phyloP scores from a whole-genome alignment of 2,113 vertebrate species.

The Tylochromis polylepis region DNA sequence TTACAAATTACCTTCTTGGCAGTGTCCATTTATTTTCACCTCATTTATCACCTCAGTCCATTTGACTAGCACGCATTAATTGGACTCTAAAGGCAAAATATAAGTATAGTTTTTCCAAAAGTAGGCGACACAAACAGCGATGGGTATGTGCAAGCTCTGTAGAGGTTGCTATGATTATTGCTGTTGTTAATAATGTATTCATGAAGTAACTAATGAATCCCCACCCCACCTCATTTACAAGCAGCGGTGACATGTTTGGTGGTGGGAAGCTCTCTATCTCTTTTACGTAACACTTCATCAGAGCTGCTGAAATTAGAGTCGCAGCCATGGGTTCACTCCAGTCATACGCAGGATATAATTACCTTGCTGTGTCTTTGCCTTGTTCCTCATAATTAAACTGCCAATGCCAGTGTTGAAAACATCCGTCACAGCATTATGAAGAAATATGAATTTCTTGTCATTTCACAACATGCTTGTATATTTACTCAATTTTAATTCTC shows the following conservation, averaged over 20 bases:
- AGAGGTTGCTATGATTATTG: neutral
- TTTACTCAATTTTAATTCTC: neutral
- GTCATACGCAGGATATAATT: constrained; percentile 30
- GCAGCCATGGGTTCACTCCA: neutral
- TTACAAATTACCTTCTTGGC: constrained; percentile 1
- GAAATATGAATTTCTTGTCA: constrained; percentile 15
- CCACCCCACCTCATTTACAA: neutral
- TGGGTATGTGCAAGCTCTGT: neutral
- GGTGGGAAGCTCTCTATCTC: neutral
- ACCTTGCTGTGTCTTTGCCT: constrained; percentile 5
- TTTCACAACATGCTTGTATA: neutral
- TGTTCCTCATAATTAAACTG: constrained; percentile 51
- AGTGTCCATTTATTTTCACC: neutral
- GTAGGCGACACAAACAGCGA: neutral
- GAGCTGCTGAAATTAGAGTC: constrained; percentile 31
- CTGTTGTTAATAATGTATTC: constrained; percentile 32
- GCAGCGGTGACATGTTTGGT: neutral
- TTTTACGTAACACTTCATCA: constrained; percentile 43
- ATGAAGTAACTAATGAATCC: constrained; percentile 14
- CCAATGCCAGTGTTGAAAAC: constrained; percentile 1
- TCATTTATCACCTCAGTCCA: neutral
- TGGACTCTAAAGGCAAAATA: neutral
- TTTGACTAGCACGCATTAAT: neutral
- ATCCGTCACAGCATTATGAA: neutral
- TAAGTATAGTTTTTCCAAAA: neutral